Evolutionary conservation across 1,140 invertebrate genomes (phyloP).

Genomic region (Drosophila teissieri): DNA sequence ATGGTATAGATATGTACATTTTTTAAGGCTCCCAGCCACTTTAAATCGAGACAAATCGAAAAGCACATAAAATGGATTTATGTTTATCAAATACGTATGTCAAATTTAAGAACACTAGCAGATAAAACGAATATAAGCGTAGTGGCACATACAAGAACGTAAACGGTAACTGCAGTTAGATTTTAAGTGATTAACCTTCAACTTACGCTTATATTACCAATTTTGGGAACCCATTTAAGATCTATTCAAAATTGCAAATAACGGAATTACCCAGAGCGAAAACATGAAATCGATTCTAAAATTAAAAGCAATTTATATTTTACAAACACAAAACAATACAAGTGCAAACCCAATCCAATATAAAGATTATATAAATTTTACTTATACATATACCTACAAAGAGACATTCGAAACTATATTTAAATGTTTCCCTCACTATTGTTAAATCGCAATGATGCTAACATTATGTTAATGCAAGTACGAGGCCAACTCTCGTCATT

Average conservation of each 20-base stretch:
- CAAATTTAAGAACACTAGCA: constrained; percentile 40
- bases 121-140: constrained; percentile 78
- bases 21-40: constrained; percentile 29
- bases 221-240: background rate
- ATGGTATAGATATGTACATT: constrained; percentile 2
- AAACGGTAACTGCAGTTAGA: constrained; percentile 27
- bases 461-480: constrained; percentile 42
- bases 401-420: constrained; percentile 52
- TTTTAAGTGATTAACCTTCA: constrained; percentile 40
- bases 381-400: constrained; percentile 16
- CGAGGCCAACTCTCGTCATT: constrained; percentile 43
- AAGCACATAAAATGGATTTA: constrained; percentile 38
- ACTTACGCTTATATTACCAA: constrained; percentile 50
- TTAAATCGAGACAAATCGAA: constrained; percentile 15
- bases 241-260: constrained; percentile 2
- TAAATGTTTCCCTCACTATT: constrained; percentile 58
- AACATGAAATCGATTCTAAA: constrained; percentile 70
- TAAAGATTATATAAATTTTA: constrained; percentile 46
- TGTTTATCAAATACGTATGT: constrained; percentile 44
- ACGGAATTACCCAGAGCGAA: constrained; percentile 13
- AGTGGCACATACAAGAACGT: constrained; percentile 55
- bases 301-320: constrained; percentile 82
- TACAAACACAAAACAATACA: constrained; percentile 51
- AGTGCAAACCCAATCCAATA: constrained; percentile 12
- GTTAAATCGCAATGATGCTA: constrained; percentile 36